These are phyloP conservation scores for Zaprionus gabonicus DNA, from an alignment of 1,140 invertebrate genomes.

Conservation along the genomic window DNA sequence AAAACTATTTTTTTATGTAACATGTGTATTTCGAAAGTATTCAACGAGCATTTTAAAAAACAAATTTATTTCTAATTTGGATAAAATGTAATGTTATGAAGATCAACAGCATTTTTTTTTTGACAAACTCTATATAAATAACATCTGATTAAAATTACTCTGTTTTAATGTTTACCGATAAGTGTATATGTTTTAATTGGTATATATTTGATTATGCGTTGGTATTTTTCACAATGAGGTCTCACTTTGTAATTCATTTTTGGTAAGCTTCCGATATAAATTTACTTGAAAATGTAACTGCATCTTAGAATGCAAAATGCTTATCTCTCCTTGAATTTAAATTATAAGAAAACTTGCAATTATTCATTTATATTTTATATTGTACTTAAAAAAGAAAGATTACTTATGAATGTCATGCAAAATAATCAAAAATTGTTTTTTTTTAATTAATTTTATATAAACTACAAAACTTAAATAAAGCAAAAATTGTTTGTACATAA, in stretches of 20 bases:
- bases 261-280: conserved; percentile 2
- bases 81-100: conserved; percentile 9
- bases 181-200: neutral
- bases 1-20: conserved; percentile 1
- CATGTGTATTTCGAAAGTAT: conserved; percentile 2
- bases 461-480: conserved; percentile 29
- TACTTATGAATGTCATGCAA: neutral
- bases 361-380: conserved; percentile 6
- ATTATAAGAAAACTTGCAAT: neutral
- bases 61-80: conserved; percentile 7
- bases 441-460: conserved; percentile 28
- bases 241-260: conserved; percentile 18
- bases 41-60: conserved; percentile 8
- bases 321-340: neutral
- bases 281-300: neutral
- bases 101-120: conserved; percentile 31
- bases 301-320: conserved; percentile 11
- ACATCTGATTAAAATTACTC: conserved; percentile 31
- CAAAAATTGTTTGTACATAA: conserved; percentile 34
- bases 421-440: conserved; percentile 21
- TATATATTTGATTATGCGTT: conserved; percentile 19
- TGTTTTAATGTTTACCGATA: neutral
- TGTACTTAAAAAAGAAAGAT: conserved; percentile 16
- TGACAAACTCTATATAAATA: conserved; percentile 32
- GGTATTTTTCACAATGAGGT: conserved; percentile 14